Evolutionary conservation across 2,888 invertebrate genomes (phyloP).

Genomic region (Hetaerina titia): DNA sequence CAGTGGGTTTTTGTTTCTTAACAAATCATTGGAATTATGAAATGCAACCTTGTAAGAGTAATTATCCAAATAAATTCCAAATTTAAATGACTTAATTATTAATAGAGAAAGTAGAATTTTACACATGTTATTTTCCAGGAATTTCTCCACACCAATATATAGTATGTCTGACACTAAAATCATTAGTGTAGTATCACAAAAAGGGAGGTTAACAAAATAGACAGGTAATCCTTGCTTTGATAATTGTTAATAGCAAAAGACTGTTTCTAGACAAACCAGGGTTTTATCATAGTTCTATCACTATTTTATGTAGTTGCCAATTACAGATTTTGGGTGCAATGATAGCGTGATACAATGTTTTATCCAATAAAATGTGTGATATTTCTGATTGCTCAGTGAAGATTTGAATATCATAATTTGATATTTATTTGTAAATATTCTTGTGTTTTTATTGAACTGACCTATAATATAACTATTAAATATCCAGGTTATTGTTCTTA

Average conservation of each 20-base stretch:
- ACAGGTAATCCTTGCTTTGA: not conserved
- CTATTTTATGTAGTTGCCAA: not conserved
- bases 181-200: not conserved
- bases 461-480: not conserved
- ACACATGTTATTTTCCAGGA: not conserved
- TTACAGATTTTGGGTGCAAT: conserved; percentile 23
- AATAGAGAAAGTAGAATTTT: not conserved
- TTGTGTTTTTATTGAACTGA: not conserved
- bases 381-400: not conserved
- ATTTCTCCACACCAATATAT: not conserved
- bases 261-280: not conserved
- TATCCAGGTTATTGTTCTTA: not conserved
- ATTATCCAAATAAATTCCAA: conserved; percentile 65
- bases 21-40: conserved; percentile 43
- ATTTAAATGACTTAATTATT: conserved; percentile 57
- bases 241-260: not conserved
- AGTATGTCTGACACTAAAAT: not conserved
- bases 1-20: conserved; percentile 43
- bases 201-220: not conserved
- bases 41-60: conserved; percentile 29
- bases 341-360: conserved; percentile 30
- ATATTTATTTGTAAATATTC: conserved; percentile 56
- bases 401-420: not conserved
- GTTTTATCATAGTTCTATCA: conserved; percentile 9
- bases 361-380: conserved; percentile 50